These are phyloP conservation scores for Scaptodrosophila lebanonensis DNA, from an alignment of 1,140 invertebrate genomes.

Conservation along the genomic window DNA sequence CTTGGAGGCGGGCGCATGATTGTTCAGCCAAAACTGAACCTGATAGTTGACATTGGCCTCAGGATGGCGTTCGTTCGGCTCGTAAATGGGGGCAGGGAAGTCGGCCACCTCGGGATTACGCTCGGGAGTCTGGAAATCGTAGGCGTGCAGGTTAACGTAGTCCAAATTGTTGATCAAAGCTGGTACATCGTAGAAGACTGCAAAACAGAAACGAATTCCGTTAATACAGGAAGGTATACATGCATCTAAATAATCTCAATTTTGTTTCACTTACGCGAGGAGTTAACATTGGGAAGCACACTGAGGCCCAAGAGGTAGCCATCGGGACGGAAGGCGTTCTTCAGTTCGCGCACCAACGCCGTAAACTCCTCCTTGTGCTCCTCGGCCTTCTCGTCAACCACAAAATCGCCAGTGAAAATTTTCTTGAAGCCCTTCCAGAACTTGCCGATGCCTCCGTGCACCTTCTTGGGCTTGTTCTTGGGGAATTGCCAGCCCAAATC, in stretches of 20 bases:
- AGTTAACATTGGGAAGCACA: constrained; percentile 87
- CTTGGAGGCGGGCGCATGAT: constrained; percentile 84
- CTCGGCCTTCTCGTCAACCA: constrained; percentile 85
- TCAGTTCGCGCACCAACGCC: constrained; percentile 85
- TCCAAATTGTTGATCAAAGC: constrained; percentile 86
- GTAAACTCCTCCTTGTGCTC: constrained; percentile 88
- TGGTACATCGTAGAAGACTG: constrained; percentile 88
- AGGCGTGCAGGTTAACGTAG: constrained; percentile 87
- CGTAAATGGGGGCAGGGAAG: constrained; percentile 84
- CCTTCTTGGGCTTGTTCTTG: constrained; percentile 86
- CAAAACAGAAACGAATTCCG: constrained; percentile 30
- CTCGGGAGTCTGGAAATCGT: constrained; percentile 87
- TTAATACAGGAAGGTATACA: not conserved
- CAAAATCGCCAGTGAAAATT: constrained; percentile 83
- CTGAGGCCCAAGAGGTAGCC: constrained; percentile 83
- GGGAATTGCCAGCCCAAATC: constrained; percentile 93
- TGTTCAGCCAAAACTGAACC: constrained; percentile 81
- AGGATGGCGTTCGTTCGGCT: constrained; percentile 83
- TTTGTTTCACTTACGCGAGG: constrained; percentile 80
- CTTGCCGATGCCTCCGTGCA: constrained; percentile 82
- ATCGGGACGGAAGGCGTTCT: constrained; percentile 82
- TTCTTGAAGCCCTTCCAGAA: constrained; percentile 87
- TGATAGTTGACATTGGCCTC: constrained; percentile 83
- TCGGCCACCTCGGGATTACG: constrained; percentile 87
- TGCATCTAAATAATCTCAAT: not conserved